Percentiles rank a stretch among this genome's conserved stretches.
Evolutionary conservation across 2,113 vertebrate species (phyloP).

Genomic region (Maccullochella peelii): DNA sequence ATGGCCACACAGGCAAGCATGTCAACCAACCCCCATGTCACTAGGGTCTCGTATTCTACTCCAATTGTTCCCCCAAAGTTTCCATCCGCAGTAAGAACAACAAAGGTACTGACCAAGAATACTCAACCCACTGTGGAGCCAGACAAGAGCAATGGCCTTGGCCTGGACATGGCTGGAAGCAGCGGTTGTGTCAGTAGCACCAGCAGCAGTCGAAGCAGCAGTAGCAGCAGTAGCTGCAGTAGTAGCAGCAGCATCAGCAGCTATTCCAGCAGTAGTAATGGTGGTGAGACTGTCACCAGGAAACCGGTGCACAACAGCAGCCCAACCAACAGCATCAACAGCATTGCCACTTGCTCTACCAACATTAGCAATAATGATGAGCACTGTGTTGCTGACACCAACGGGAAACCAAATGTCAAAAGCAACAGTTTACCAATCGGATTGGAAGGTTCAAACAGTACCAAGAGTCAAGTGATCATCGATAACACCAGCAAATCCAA

Average conservation of each 20-base stretch:
- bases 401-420: constrained; percentile 59
- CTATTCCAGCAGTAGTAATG: constrained; percentile 76
- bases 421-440: constrained; percentile 45
- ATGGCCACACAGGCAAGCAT: constrained; percentile 88
- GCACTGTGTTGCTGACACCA: constrained; percentile 66
- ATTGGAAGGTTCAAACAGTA: constrained; percentile 62
- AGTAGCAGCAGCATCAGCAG: constrained; percentile 80
- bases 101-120: constrained; percentile 82
- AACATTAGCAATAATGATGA: constrained; percentile 78
- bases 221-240: constrained; percentile 79
- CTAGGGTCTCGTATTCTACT: constrained; percentile 86
- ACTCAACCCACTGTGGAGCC: constrained; percentile 71
- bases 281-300: constrained; percentile 63
- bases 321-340: constrained; percentile 62
- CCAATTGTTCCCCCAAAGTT: constrained; percentile 85
- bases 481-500: constrained; percentile 82
- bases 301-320: constrained; percentile 64
- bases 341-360: constrained; percentile 58
- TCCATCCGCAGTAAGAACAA: constrained; percentile 72
- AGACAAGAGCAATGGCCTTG: constrained; percentile 73
- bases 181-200: constrained; percentile 75
- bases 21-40: constrained; percentile 88
- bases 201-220: constrained; percentile 77
- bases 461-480: constrained; percentile 69
- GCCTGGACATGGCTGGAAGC: constrained; percentile 72